Conservation (phyloP, 2,888 invertebrate species). For the Xestoiulus laeticollis region DNA sequence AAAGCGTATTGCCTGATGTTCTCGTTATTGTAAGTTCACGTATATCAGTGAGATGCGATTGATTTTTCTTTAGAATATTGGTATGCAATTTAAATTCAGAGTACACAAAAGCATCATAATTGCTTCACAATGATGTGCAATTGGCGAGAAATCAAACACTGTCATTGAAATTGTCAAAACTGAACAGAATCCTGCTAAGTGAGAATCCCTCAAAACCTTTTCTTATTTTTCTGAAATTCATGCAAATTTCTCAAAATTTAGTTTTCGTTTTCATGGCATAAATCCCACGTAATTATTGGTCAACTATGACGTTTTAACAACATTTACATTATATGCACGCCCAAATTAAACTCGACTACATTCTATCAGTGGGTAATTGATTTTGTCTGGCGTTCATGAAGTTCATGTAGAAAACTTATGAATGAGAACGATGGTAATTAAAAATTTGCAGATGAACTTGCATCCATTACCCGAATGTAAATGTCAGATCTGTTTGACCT, state of each 20-base stretch:
- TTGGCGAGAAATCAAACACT: too few species aligned
- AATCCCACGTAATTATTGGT: neutral
- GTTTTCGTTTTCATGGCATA: neutral
- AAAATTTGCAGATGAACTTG: too few species aligned
- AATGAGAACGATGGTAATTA: neutral
- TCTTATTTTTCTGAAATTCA: too few species aligned
- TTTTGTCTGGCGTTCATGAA: neutral
- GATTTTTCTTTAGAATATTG: too few species aligned
- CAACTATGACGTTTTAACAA: neutral
- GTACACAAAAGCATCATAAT: too few species aligned
- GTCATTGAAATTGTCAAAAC: too few species aligned
- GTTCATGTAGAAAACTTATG: neutral
- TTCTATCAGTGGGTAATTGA: neutral
- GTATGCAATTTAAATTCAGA: too few species aligned
- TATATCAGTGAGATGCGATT: neutral
- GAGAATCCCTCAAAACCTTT: too few species aligned
- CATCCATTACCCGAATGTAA: neutral
- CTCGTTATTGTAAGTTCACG: slow-evolving; percentile 80
- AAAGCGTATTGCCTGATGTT: slow-evolving; percentile 82
- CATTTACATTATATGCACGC: neutral
- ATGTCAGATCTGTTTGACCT: neutral
- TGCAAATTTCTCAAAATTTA: too few species aligned
- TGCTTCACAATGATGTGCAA: too few species aligned
- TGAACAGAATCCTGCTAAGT: too few species aligned
- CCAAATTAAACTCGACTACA: neutral